Percentiles rank a stretch among this genome's conserved stretches.
Conservation (phyloP, 2,113 vertebrate genomes). For the Poeciliopsis retropinna region DNA sequence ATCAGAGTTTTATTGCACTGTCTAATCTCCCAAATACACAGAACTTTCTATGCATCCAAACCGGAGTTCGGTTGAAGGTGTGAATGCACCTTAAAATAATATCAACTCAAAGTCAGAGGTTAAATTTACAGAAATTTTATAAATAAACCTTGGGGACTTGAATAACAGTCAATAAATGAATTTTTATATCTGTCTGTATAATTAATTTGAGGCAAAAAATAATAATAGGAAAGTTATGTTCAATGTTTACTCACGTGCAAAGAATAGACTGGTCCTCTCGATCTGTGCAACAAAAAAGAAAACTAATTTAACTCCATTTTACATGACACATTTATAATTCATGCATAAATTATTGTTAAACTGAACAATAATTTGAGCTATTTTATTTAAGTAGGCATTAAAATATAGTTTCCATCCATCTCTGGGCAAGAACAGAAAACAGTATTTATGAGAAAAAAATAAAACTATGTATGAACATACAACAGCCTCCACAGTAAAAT, state of each 20-base stretch:
- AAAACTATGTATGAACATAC: background rate
- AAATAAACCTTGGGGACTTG: background rate
- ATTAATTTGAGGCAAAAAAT: background rate
- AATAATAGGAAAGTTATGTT: conserved; percentile 4
- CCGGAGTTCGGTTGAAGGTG: no score
- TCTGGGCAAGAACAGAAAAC: background rate
- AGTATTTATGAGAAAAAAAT: background rate
- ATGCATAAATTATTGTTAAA: background rate
- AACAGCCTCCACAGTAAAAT: background rate
- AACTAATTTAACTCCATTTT: background rate
- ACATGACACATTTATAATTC: background rate
- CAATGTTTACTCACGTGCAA: conserved; percentile 90
- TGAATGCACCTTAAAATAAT: background rate
- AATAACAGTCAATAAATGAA: conserved; percentile 14
- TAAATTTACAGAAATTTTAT: background rate
- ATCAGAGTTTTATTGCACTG: no score
- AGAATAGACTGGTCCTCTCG: conserved; percentile 99
- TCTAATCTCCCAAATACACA: no score
- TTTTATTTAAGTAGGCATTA: background rate
- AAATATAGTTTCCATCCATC: background rate
- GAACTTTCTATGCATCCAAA: no score
- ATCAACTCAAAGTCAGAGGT: background rate
- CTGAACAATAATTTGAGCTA: background rate
- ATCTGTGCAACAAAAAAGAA: conserved; percentile 79
- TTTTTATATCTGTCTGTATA: conserved; percentile 6